Base-by-base conservation (phyloP, 37 sponge, comb jelly and placozoan species). In the Bolinopsis microptera region DNA sequence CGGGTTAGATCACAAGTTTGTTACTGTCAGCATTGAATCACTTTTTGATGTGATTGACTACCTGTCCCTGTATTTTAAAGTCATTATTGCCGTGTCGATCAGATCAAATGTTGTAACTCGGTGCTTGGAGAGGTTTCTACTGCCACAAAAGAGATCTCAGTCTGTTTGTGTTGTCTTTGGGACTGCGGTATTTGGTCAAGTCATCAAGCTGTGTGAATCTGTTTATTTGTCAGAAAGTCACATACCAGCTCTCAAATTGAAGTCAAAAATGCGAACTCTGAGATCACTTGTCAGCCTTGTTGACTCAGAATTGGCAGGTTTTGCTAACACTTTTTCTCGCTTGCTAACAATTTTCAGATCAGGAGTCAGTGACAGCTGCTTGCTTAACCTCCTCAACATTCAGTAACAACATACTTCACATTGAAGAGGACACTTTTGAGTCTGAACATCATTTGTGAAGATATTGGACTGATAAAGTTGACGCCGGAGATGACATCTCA, bases 11-110 rank as follows among this genome's bases (percentile, higher is more conserved):
- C 36, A 23, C 30, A 86, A 86, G 39, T 86, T 30, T 27, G 34
- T 86, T 3, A 8, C 41, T 25, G 5, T 41, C 24, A 33, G 0
- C 1, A 41, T 25, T 2, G 48, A 86, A 26, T 23, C 61, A 3
- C 13, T 86, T 8, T 40, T 86, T 27, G 90, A 86, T 16, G 24
- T 86, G 0, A 86, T 86, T 27, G 61, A 86, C 61, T 86, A 86
- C 26, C n/a, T 86, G 27, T 86, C 90, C 27, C 61, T 86, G 38
- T 86, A 30, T 40, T 86, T 86, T 38, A 86, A 86, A 26, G 48
- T 86, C 0, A 41, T 34, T 27, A 86, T 86, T 40, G 90, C 30
- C 0, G 13, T 86, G 27, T 28, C 36, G 24, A 27, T 86, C 36
- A 23, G 24, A 13, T 86, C 90, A 21, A 22, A 13, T 27, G 36